Base-by-base conservation (phyloP, 1,140 invertebrate species). In the Holcopasites calliopsidis region DNA sequence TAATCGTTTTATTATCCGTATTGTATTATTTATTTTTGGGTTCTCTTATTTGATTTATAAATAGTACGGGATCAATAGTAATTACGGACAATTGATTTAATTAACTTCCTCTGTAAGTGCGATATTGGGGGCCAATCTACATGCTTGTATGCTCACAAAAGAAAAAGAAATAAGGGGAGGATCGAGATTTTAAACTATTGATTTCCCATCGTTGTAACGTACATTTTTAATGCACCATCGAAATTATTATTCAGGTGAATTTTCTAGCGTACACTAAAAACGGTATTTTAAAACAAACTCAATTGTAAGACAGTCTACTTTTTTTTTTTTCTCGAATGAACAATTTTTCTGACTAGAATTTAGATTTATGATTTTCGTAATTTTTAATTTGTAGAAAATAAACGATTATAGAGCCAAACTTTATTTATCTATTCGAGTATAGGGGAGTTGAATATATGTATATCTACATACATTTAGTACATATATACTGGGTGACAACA, bases 61-160 rank as follows among this genome's bases (percentile, higher is more conserved):
- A 70, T 78, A 61, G 40, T 44, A 55, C 44, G 70, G 31, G 60
- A 87, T 78, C 77, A 80, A 84, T 11, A 68, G 35, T 3, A 68
- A 61, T 54, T 66, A 64, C 68, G 54, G 55, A 86, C 55, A 77
- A 82, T 83, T 86, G 82, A 86, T 75, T 79, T 77, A 64, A 72
- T 80, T 79, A 40, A 80, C 44, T 66, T 82, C 35, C 73, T 73
- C 49, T 66, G 68, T 79, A 68, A 64, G 77, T 54, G 35, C 61
- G 77, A 76, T 78, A 68, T 62, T 78, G 85, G 86, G 86, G 86
- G 85, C 86, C 84, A 88, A 87, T 83, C 54, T 77, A 83, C 74
- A 50, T 82, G 76, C 40, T 79, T 52, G 33, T 71, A 49, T 54
- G 31, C 82, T 58, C 47, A n/a, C n/a, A n/a, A n/a, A n/a, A n/a